Evolutionary conservation across 2,888 invertebrate species (phyloP).

Genomic region (Apamea epomidion): DNA sequence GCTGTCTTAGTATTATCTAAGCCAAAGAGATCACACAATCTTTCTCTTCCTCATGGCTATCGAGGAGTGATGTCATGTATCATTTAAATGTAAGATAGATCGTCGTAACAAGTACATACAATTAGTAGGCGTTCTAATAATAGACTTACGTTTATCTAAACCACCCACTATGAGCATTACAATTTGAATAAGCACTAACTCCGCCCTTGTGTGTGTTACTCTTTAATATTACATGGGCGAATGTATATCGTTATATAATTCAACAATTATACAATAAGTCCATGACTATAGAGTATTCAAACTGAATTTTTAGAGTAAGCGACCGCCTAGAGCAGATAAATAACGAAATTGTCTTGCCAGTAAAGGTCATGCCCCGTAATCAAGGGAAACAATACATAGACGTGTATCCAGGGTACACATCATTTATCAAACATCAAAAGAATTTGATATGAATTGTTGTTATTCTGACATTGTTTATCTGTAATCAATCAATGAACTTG

Average conservation of each 20-base stretch:
- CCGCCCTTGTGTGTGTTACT: conserved; percentile 44
- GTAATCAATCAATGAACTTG: conserved; percentile 53
- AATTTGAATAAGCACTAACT: conserved; percentile 41
- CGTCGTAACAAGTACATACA: conserved; percentile 47
- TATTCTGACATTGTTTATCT: conserved; percentile 52
- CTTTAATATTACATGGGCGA: conserved; percentile 25
- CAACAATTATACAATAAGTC: conserved; percentile 32
- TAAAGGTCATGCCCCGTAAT: conserved; percentile 63
- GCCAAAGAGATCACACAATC: conserved; percentile 67
- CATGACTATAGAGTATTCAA: conserved; percentile 36
- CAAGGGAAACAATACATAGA: conserved; percentile 51
- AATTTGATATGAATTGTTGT: conserved; percentile 66
- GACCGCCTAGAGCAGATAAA: conserved; percentile 55
- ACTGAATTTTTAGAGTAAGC: conserved; percentile 33
- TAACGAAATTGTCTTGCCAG: conserved; percentile 49
- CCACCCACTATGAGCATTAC: conserved; percentile 50
- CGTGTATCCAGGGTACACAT: conserved; percentile 49
- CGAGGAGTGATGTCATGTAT: conserved; percentile 59
- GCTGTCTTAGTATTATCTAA: conserved; percentile 67
- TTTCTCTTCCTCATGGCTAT: conserved; percentile 71
- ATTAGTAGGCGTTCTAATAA: conserved; percentile 56
- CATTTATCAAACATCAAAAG: conserved; percentile 66
- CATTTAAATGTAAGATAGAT: conserved; percentile 61
- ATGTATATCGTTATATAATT: conserved; percentile 52
- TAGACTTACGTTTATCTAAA: conserved; percentile 23